These are phyloP conservation scores for Drosophila yooni DNA, from an alignment of 2,888 invertebrate species.

Conservation along the genomic window DNA sequence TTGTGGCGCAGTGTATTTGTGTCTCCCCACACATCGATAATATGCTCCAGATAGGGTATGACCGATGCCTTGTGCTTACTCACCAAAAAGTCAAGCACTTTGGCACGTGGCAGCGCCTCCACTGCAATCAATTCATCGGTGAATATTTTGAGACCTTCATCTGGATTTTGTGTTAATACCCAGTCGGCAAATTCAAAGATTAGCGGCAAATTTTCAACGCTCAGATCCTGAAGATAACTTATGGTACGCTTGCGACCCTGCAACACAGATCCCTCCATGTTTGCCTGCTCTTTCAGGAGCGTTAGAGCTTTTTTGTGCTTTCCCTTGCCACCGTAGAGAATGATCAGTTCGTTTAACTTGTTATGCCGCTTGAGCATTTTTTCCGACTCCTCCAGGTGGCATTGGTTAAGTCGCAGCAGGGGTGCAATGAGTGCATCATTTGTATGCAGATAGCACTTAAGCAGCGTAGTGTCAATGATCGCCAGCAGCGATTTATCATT, in stretches of 20 bases:
- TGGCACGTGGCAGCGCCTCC: slow-evolving; percentile 94
- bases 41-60: slow-evolving; percentile 97
- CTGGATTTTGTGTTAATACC: slow-evolving; percentile 94
- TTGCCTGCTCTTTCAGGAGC: slow-evolving; percentile 91
- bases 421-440: slow-evolving; percentile 98
- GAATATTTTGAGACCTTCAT: slow-evolving; percentile 95
- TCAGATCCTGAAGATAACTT: slow-evolving; percentile 95
- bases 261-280: slow-evolving; percentile 87
- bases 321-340: slow-evolving; percentile 97
- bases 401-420: slow-evolving; percentile 94
- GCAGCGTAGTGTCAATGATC: slow-evolving; percentile 97
- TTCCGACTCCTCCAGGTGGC: slow-evolving; percentile 97
- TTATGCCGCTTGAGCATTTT: slow-evolving; percentile 93
- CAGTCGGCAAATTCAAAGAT: slow-evolving; percentile 98
- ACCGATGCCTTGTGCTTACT: slow-evolving; percentile 92
- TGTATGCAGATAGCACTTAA: slow-evolving; percentile 98
- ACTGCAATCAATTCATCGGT: slow-evolving; percentile 95
- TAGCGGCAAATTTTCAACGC: slow-evolving; percentile 91
- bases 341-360: slow-evolving; percentile 96
- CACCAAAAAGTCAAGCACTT: slow-evolving; percentile 95
- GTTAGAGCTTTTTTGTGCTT: slow-evolving; percentile 96
- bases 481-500: slow-evolving; percentile 88
- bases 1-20: slow-evolving; percentile 94
- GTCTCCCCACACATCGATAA: slow-evolving; percentile 96
- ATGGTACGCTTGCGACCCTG: slow-evolving; percentile 94